These are phyloP conservation scores for Hedya salicella DNA, from an alignment of 2,888 invertebrate genomes.

Conservation along the genomic window DNA sequence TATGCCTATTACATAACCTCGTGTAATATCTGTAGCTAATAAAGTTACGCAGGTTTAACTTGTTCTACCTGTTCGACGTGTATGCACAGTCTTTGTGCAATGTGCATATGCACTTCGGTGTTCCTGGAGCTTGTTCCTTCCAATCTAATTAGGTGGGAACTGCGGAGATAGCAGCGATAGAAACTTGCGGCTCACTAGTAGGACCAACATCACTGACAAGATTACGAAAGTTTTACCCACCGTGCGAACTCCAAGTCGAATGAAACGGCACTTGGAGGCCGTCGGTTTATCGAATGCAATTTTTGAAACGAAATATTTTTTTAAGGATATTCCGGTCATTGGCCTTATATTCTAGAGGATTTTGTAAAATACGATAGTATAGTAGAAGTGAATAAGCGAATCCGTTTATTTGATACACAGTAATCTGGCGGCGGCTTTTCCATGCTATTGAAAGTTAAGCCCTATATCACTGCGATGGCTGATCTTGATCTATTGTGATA, in stretches of 20 bases:
- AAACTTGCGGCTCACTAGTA: constrained; percentile 66
- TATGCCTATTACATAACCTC: background rate
- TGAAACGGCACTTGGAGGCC: constrained; percentile 22
- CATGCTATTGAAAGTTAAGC: too few relatives aligned
- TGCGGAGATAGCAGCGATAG: constrained; percentile 65
- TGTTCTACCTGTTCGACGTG: constrained; percentile 36
- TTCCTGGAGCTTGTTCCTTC: constrained; percentile 56
- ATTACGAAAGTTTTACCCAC: constrained; percentile 67
- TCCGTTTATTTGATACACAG: too few relatives aligned
- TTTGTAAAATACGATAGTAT: too few relatives aligned
- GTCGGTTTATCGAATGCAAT: constrained; percentile 8
- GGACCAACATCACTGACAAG: constrained; percentile 64
- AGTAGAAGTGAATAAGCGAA: too few relatives aligned
- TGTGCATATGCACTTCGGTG: constrained; percentile 53
- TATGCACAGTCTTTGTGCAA: constrained; percentile 48
- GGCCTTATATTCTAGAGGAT: too few relatives aligned
- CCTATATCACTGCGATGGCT: too few relatives aligned
- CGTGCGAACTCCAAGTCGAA: constrained; percentile 45
- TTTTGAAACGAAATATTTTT: background rate
- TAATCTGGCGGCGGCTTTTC: too few relatives aligned
- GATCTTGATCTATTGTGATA: too few relatives aligned
- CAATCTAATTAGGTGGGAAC: constrained; percentile 73
- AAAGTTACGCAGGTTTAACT: constrained; percentile 27
- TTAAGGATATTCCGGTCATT: too few relatives aligned
- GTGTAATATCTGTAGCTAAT: background rate